Percentiles rank a stretch among this genome's conserved stretches.
These are phyloP conservation scores for Paedocypris micromegethes DNA, from an alignment of 2,797 vertebrate genomes.

Conservation along the genomic window DNA sequence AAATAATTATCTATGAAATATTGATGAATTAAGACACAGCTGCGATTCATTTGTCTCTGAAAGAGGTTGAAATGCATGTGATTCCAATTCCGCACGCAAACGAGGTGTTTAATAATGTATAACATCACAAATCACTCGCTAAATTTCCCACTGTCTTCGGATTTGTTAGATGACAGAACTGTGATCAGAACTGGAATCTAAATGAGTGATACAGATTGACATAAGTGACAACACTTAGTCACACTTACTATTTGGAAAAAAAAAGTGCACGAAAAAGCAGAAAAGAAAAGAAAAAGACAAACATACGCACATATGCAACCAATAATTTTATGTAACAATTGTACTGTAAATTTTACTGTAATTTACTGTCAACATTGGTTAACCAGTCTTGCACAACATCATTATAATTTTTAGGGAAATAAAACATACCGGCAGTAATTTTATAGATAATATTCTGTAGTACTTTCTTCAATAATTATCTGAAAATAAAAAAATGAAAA, in stretches of 20 bases:
- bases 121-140: conserved; percentile 64
- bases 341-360: too few species aligned
- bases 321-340: too few species aligned
- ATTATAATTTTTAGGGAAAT: too few species aligned
- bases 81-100: conserved; percentile 30
- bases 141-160: conserved; percentile 13
- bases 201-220: background rate
- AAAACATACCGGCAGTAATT: too few species aligned
- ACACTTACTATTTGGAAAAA: background rate
- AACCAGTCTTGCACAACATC: too few species aligned
- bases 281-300: background rate
- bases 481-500: too few species aligned
- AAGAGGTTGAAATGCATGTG: conserved; percentile 25
- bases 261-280: background rate
- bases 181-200: conserved; percentile 7
- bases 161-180: conserved; percentile 21
- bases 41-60: conserved; percentile 49
- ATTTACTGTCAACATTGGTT: too few species aligned
- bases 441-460: too few species aligned
- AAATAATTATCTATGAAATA: conserved; percentile 74
- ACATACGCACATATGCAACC: too few species aligned
- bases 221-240: conserved; percentile 1
- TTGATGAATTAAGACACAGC: conserved; percentile 63
- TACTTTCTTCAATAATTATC: too few species aligned
- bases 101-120: conserved; percentile 67